phyloP scores from a whole-genome alignment of 2,113 vertebrate species.

The Lota lota region DNA sequence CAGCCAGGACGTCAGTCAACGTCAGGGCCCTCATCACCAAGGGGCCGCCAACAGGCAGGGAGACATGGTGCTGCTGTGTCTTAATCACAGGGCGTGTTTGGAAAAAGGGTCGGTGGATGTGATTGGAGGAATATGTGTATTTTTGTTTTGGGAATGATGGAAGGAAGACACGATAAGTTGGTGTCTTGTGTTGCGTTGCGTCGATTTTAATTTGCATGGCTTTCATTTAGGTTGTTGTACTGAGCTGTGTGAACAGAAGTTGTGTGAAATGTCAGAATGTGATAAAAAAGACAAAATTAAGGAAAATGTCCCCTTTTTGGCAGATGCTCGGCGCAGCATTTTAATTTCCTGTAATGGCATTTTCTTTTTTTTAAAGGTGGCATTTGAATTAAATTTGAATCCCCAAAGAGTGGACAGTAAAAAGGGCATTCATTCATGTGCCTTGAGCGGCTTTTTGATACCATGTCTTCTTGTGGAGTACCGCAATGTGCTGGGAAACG shows the following conservation, averaged over 20 bases:
- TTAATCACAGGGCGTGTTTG: constrained; percentile 47
- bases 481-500: constrained; percentile 25
- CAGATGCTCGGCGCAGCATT: constrained; percentile 4
- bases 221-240: too few relatives aligned
- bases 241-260: background rate
- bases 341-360: constrained; percentile 60
- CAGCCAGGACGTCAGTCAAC: constrained; percentile 46
- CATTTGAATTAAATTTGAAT: constrained; percentile 64
- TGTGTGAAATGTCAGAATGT: constrained; percentile 54
- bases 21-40: constrained; percentile 38
- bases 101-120: constrained; percentile 30
- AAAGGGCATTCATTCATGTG: constrained; percentile 39
- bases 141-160: background rate
- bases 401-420: constrained; percentile 29
- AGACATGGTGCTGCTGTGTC: constrained; percentile 58
- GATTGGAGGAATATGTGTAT: constrained; percentile 3
- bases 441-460: constrained; percentile 36
- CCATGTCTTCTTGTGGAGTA: constrained; percentile 38
- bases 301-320: too few relatives aligned
- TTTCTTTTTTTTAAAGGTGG: constrained; percentile 51
- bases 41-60: constrained; percentile 51
- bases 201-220: background rate
- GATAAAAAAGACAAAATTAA: too few relatives aligned
- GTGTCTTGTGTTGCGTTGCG: background rate
- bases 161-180: background rate